phyloP scores from a whole-genome alignment of 2,888 invertebrate genomes.

The Drosophila macrospina region DNA sequence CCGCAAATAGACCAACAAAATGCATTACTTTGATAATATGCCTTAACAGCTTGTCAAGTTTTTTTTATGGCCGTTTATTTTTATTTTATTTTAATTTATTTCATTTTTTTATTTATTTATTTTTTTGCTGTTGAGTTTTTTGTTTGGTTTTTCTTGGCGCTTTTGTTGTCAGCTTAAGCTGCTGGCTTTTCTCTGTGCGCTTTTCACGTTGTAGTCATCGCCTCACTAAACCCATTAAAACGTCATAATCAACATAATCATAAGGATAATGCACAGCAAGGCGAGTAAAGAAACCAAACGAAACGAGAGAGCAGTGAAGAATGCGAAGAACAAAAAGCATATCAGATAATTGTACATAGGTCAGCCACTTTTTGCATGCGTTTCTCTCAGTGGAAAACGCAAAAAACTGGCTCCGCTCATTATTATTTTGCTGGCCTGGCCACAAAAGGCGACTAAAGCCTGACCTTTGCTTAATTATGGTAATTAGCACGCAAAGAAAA shows the following conservation, averaged over 20 bases:
- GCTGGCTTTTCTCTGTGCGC: conserved; percentile 23
- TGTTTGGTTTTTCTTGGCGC: conserved; percentile 13
- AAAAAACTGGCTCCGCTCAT: conserved; percentile 49
- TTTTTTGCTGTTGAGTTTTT: conserved; percentile 17
- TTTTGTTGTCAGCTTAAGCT: conserved; percentile 74
- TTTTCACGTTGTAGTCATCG: conserved; percentile 36
- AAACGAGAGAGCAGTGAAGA: conserved; percentile 1
- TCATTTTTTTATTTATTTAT: conserved; percentile 21
- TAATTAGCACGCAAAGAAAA: conserved; percentile 71
- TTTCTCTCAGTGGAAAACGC: background rate
- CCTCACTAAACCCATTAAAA: conserved; percentile 75
- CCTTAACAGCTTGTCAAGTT: conserved; percentile 60
- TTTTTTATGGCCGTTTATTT: conserved; percentile 6
- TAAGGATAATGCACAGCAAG: conserved; percentile 67
- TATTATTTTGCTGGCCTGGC: conserved; percentile 73
- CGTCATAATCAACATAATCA: conserved; percentile 79
- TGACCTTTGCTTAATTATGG: conserved; percentile 82
- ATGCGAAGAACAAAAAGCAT: conserved; percentile 3
- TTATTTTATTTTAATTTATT: background rate
- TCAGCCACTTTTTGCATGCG: conserved; percentile 63
- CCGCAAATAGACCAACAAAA: conserved; percentile 8
- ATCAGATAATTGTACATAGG: conserved; percentile 53
- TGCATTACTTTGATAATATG: conserved; percentile 54
- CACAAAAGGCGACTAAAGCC: conserved; percentile 80
- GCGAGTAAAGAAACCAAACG: conserved; percentile 19